Conservation (phyloP, 2,113 vertebrate genomes). For the Tor tambroides region DNA sequence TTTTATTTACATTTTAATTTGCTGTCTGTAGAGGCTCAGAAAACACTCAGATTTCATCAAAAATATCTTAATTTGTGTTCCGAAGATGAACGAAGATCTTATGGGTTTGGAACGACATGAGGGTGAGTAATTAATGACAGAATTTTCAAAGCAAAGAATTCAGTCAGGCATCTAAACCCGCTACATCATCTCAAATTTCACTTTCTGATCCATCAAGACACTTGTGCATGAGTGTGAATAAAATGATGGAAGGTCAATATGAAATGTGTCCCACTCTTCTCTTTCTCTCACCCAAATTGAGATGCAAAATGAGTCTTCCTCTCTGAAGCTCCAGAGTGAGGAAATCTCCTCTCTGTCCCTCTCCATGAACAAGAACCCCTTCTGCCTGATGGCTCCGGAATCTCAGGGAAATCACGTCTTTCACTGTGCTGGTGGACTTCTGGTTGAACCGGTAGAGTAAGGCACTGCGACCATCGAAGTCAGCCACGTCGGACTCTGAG, state of each 20-base stretch:
- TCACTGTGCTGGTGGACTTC: constrained; percentile 87
- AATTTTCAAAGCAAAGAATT: not conserved
- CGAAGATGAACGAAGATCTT: too few species aligned
- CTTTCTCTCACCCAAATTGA: constrained; percentile 79
- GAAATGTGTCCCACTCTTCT: not conserved
- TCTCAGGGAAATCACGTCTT: constrained; percentile 87
- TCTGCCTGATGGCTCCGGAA: constrained; percentile 86
- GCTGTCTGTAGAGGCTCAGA: too few species aligned
- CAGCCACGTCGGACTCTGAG: constrained; percentile 83
- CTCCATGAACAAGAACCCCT: constrained; percentile 86
- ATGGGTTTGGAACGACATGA: too few species aligned
- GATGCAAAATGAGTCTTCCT: constrained; percentile 79
- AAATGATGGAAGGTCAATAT: not conserved
- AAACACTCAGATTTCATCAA: too few species aligned
- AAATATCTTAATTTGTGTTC: too few species aligned
- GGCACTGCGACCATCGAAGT: constrained; percentile 86
- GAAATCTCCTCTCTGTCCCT: constrained; percentile 85
- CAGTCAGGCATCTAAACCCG: not conserved
- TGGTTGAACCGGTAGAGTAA: constrained; percentile 89
- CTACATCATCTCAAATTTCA: not conserved
- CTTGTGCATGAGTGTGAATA: too few species aligned
- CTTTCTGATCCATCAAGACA: not conserved
- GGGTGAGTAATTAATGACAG: too few species aligned
- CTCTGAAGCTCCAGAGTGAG: constrained; percentile 85
- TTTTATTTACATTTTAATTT: too few species aligned